Conservation (phyloP, 1,140 invertebrate species). For the Trichomalopsis sarcophagae region DNA sequence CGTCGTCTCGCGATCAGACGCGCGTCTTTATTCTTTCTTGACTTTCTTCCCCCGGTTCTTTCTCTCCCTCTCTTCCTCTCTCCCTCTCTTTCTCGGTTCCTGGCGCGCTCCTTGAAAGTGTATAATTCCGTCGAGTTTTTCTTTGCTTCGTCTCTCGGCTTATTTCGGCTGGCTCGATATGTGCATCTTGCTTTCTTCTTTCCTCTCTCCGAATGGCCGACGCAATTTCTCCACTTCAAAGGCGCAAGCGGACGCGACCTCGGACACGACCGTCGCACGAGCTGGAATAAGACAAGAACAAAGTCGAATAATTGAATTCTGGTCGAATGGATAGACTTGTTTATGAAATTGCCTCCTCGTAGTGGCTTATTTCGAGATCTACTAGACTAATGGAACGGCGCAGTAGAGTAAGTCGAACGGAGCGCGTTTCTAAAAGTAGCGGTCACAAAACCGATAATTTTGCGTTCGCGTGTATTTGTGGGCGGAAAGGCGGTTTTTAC, state of each 20-base stretch:
- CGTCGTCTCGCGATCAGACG: constrained; percentile 33
- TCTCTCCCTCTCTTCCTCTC: neutral
- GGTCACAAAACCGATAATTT: too few relatives aligned
- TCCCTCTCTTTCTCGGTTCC: neutral
- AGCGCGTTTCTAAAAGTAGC: too few relatives aligned
- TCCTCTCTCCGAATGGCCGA: neutral
- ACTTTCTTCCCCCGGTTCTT: neutral
- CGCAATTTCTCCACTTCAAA: constrained; percentile 13
- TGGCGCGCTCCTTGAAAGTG: neutral
- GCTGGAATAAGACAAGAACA: too few relatives aligned
- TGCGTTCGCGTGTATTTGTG: too few relatives aligned
- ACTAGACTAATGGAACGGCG: too few relatives aligned
- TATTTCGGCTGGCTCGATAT: constrained; percentile 8
- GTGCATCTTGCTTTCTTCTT: neutral
- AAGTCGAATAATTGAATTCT: too few relatives aligned
- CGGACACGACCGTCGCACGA: neutral
- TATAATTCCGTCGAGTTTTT: constrained; percentile 24
- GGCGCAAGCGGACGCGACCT: neutral
- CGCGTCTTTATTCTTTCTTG: neutral
- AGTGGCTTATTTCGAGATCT: too few relatives aligned
- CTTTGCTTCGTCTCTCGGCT: neutral
- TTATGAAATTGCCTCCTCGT: too few relatives aligned
- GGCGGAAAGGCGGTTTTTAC: too few relatives aligned
- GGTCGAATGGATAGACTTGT: too few relatives aligned
- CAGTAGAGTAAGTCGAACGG: too few relatives aligned